Evolutionary conservation across 2,797 vertebrate genomes (phyloP), one percentile per base, ranked within the genome.

Genomic region (Morus bassanus): DNA sequence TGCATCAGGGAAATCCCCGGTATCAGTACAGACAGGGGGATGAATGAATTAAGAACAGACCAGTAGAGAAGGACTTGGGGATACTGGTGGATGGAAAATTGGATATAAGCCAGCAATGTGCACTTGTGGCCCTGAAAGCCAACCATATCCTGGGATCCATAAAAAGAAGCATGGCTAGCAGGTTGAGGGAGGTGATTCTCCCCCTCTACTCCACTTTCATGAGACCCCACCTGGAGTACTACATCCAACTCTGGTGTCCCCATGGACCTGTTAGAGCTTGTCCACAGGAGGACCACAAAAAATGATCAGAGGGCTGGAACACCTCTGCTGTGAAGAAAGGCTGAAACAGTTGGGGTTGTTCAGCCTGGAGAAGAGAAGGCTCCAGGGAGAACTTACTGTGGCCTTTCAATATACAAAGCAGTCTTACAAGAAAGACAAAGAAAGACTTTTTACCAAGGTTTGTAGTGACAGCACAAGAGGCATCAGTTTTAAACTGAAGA

Each of bases 101-200:
- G 18, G 17, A 27, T 14, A 41, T 15, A 15, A 76, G 10, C 4
- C 21, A 61, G 17, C 22, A 82, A 31, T n/a, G 13, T 39, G 28
- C 0, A 0, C 17, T 41, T 16, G 30, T 11, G 68, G 41, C 21
- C 25, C 61, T 15, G 63, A 89, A 82, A 48, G 8, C 10, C 48
- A 61, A 13, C 3, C 1, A 6, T 23, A 45, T 17, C 35, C 33
- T 37, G 41, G 31, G 12, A 7, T 37, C 23, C 37, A 57, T 37
- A 3, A 51, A 31, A 64, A 64, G 12, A 65, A 37, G 25, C 8
- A 1, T 37, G 18, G 3, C 13, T 18, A 88, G 12, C 60, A 73
- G 37, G 23, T 33, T 0, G 0, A 67, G 33, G 43, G 41, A 33
- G 10, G 16, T 43, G 22, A 37, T 33, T 56, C 13, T 39, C 0